Conservation (phyloP, 1,140 invertebrate species). For the Macrostomum lignano region DNA sequence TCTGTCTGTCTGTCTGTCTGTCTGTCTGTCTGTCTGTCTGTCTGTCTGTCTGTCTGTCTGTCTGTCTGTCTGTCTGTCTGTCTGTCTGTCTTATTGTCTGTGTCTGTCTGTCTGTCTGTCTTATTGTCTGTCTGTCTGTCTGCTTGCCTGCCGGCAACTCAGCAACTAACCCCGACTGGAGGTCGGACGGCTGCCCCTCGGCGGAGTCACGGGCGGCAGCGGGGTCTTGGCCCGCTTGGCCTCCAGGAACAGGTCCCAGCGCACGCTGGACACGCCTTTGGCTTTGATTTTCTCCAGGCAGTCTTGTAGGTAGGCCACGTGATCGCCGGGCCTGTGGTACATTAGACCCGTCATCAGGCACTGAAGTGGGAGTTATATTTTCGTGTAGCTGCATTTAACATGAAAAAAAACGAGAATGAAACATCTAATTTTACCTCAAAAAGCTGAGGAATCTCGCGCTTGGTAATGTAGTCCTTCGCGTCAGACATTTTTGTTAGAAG, state of each 20-base stretch:
- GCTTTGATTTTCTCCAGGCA: conserved; percentile 18
- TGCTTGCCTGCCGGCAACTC: too few relatives aligned
- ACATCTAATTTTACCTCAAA: conserved; percentile 26
- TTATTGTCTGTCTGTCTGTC: too few relatives aligned
- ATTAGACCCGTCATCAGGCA: conserved; percentile 27
- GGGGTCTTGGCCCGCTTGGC: conserved; percentile 13
- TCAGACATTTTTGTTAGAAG: conserved; percentile 1
- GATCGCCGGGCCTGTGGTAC: conserved; percentile 23
- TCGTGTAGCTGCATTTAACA: neutral
- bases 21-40: too few relatives aligned
- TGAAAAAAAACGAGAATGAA: neutral
- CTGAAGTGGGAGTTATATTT: conserved; percentile 10
- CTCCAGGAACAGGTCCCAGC: conserved; percentile 22
- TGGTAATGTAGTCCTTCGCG: conserved; percentile 22
- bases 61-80: too few relatives aligned
- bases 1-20: too few relatives aligned
- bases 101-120: too few relatives aligned
- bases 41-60: too few relatives aligned
- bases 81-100: too few relatives aligned
- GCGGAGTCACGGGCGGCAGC: conserved; percentile 15
- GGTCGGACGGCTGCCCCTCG: too few relatives aligned
- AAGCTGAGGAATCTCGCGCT: conserved; percentile 21
- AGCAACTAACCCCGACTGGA: too few relatives aligned
- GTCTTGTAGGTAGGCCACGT: conserved; percentile 20
- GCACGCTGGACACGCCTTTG: conserved; percentile 13